Conservation (phyloP, 2,888 invertebrate genomes). For the Drepanosiphum platanoidis region DNA sequence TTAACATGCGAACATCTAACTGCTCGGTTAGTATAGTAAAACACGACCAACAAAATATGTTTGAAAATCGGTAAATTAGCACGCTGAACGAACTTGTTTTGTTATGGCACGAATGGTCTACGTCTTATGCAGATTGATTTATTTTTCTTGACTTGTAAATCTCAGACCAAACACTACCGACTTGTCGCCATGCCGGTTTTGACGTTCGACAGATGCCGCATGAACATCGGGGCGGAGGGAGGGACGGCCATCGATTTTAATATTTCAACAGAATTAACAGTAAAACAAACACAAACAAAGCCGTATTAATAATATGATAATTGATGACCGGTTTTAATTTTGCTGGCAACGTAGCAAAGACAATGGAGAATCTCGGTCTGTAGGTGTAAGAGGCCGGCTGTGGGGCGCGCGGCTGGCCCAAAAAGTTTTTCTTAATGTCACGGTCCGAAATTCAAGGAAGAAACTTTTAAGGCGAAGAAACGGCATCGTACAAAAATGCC, state of each 20-base stretch:
- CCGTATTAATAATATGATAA: neutral
- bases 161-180: neutral
- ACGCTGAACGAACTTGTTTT: too few relatives aligned
- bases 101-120: too few relatives aligned
- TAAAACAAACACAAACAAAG: neutral
- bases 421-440: constrained; percentile 25
- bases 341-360: neutral
- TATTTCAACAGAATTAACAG: neutral
- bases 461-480: constrained; percentile 8
- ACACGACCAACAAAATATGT: too few relatives aligned
- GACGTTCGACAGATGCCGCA: neutral
- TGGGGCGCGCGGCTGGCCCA: neutral
- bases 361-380: neutral
- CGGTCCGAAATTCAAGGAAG: neutral
- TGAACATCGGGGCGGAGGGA: too few relatives aligned
- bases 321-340: neutral
- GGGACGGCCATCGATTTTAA: neutral
- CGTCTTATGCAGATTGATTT: too few relatives aligned
- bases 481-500: neutral
- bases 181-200: neutral
- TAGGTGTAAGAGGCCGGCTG: neutral
- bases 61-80: too few relatives aligned
- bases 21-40: too few relatives aligned
- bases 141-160: too few relatives aligned
- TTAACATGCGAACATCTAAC: too few relatives aligned